phyloP scores from a whole-genome alignment of 2,797 vertebrate genomes.

The Falco columbarius region DNA sequence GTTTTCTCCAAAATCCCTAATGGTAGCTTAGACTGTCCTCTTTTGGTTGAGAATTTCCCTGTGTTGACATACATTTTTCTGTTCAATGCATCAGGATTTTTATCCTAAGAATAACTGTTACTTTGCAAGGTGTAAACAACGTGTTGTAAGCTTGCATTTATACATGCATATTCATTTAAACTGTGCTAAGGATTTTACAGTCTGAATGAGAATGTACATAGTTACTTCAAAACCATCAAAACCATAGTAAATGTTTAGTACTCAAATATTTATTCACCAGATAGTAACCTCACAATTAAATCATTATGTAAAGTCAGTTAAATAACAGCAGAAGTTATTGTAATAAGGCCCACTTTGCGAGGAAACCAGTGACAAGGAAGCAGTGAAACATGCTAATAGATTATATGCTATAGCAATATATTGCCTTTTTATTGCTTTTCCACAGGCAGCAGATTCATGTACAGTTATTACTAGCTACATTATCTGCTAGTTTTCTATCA shows the following conservation, averaged over 20 bases:
- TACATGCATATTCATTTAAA: neutral
- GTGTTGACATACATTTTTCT: constrained; percentile 17
- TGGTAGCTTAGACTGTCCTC: neutral
- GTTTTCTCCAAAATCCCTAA: constrained; percentile 38
- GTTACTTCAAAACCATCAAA: constrained; percentile 2
- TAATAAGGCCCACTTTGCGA: constrained; percentile 68
- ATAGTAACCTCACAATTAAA: constrained; percentile 50
- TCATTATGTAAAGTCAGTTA: constrained; percentile 49
- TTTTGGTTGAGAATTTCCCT: constrained; percentile 13
- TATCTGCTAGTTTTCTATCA: constrained; percentile 74
- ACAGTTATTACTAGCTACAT: constrained; percentile 74
- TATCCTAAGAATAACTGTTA: neutral
- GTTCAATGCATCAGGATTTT: neutral
- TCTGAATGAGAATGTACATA: neutral
- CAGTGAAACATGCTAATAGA: constrained; percentile 72
- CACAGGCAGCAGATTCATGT: constrained; percentile 72
- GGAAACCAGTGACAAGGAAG: constrained; percentile 41
- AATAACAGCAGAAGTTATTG: constrained; percentile 51
- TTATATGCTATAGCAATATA: constrained; percentile 68
- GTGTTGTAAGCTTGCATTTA: neutral
- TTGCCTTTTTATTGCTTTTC: constrained; percentile 69
- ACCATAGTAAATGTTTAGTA: constrained; percentile 1
- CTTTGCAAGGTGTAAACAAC: neutral
- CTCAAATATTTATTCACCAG: constrained; percentile 13
- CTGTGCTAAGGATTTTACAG: neutral